These are phyloP conservation scores for Atethmia centrago DNA, from an alignment of 2,888 invertebrate species.

Conservation along the genomic window DNA sequence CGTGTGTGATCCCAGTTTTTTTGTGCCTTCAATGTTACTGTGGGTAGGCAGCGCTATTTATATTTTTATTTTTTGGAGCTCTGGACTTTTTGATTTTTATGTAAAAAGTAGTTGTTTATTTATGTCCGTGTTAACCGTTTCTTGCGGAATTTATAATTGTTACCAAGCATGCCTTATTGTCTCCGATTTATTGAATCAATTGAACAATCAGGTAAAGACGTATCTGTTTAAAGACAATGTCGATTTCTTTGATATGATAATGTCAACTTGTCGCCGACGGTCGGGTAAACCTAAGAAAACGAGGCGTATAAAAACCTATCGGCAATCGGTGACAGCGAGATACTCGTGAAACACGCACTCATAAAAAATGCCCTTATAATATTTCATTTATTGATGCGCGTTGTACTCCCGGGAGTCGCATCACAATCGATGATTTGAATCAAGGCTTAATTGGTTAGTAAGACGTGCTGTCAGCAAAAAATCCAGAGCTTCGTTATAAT, in stretches of 20 bases:
- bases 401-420: neutral
- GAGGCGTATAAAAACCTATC: neutral
- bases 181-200: neutral
- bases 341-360: neutral
- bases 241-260: neutral
- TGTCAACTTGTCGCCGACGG: neutral
- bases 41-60: constrained; percentile 65
- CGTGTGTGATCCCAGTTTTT: constrained; percentile 39
- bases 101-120: neutral
- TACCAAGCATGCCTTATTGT: constrained; percentile 4
- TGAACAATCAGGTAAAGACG: constrained; percentile 10
- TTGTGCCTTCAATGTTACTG: constrained; percentile 45
- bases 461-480: constrained; percentile 27
- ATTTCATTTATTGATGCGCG: neutral
- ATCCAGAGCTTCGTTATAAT: constrained; percentile 72
- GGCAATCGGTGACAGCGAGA: neutral
- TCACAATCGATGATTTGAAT: constrained; percentile 5
- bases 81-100: constrained; percentile 66
- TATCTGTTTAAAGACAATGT: neutral
- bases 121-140: neutral
- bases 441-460: neutral
- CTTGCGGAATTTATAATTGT: neutral
- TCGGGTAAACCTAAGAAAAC: neutral
- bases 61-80: constrained; percentile 72
- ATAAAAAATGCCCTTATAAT: neutral